These are phyloP conservation scores for Cyprinodon brontotheroides DNA, from an alignment of 2,113 vertebrate species.

Conservation along the genomic window DNA sequence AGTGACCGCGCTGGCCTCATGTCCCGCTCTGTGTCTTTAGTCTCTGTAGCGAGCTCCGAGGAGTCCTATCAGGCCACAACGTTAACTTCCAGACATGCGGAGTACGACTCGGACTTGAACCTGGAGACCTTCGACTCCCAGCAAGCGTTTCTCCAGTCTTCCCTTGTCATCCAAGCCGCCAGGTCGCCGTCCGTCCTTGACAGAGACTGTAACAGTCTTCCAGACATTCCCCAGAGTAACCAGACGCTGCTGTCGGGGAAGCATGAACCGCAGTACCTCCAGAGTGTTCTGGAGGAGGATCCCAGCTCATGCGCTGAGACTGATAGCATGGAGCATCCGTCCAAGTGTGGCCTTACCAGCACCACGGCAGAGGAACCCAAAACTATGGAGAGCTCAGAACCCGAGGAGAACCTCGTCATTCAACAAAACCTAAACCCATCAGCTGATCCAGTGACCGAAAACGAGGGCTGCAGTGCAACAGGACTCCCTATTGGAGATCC, in stretches of 20 bases:
- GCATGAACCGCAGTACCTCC: conserved; percentile 83
- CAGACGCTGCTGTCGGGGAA: conserved; percentile 76
- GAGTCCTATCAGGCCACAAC: conserved; percentile 89
- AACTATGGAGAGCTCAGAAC: conserved; percentile 75
- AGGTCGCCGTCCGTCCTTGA: conserved; percentile 89
- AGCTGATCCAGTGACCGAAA: conserved; percentile 64
- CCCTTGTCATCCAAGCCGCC: conserved; percentile 85
- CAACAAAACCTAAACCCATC: conserved; percentile 69
- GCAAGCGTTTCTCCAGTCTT: conserved; percentile 90
- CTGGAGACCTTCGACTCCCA: conserved; percentile 91
- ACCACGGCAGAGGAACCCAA: conserved; percentile 68
- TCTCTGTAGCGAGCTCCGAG: conserved; percentile 93
- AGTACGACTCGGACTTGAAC: conserved; percentile 91
- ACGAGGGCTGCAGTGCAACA: conserved; percentile 70
- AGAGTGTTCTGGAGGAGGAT: conserved; percentile 89
- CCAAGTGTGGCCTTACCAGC: conserved; percentile 74
- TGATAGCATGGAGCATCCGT: conserved; percentile 78
- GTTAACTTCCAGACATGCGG: conserved; percentile 85
- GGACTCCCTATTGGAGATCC: conserved; percentile 70
- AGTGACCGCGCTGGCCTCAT: conserved; percentile 86
- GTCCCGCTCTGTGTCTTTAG: conserved; percentile 89
- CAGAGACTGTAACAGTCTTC: conserved; percentile 82
- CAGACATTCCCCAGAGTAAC: conserved; percentile 81
- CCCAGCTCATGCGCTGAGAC: conserved; percentile 82
- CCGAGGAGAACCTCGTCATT: conserved; percentile 69